phyloP scores from a whole-genome alignment of 37 sponge, comb jelly and placozoan genomes.

The Ephydatia muelleri region DNA sequence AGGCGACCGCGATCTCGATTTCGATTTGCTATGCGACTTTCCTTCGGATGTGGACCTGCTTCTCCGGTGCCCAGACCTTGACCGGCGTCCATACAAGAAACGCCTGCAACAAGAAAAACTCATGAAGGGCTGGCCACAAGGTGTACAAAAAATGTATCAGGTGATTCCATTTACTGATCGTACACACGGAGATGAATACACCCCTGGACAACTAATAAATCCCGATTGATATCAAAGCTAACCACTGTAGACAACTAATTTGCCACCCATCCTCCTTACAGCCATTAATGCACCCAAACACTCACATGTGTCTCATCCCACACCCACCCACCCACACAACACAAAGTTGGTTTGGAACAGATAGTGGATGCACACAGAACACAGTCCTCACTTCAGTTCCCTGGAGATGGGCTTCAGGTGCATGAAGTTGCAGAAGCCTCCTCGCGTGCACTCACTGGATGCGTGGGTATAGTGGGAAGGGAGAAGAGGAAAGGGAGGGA shows the following conservation, averaged over 20 bases:
- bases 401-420: conserved; percentile 96
- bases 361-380: not conserved
- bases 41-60: not conserved
- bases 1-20: not conserved
- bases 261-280: no score
- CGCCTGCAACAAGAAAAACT: not conserved
- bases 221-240: no score
- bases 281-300: no score
- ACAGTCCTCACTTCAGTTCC: conserved; percentile 72
- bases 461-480: not conserved
- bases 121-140: not conserved
- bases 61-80: not conserved
- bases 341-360: not conserved
- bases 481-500: not conserved
- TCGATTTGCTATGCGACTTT: not conserved
- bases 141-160: not conserved
- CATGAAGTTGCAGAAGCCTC: conserved; percentile 99
- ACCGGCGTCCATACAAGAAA: not conserved
- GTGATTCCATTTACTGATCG: no score
- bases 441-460: conserved; percentile 90
- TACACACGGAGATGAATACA: no score
- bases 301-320: no score
- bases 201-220: no score
- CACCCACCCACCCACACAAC: no score
- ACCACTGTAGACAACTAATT: no score